phyloP scores from a whole-genome alignment of 2,113 vertebrate genomes.

The Numenius arquata region DNA sequence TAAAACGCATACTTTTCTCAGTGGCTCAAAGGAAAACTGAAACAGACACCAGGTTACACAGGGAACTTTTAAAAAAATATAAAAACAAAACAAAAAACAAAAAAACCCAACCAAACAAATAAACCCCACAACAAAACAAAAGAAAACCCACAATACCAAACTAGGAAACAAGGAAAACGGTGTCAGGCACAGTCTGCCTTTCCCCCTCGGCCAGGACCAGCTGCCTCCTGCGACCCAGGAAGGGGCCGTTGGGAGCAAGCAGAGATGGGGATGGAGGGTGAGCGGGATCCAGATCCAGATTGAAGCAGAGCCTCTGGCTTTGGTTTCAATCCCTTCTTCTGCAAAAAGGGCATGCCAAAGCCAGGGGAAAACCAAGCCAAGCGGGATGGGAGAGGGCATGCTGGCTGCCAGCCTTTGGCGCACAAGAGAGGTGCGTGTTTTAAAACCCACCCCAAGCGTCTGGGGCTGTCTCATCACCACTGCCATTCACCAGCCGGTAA shows the following conservation, averaged over 20 bases:
- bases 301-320: not conserved
- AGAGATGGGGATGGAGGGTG: rapidly evolving
- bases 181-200: not conserved
- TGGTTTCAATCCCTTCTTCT: not conserved
- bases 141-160: no score
- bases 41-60: not conserved
- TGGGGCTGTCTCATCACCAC: not conserved
- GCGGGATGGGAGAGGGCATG: rapidly evolving
- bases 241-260: rapidly evolving
- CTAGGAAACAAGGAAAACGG: rapidly evolving
- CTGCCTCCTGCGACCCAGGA: not conserved
- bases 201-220: not conserved
- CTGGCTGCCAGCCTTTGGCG: not conserved
- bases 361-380: not conserved
- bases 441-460: not conserved
- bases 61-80: not conserved
- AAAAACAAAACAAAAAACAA: not conserved
- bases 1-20: not conserved
- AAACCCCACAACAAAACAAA: no score
- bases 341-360: not conserved
- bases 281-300: not conserved
- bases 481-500: not conserved
- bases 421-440: not conserved
- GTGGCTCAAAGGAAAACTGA: not conserved
- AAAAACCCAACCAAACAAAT: not conserved